A percentile compares a stretch with the other conserved stretches of the same genome.
These are phyloP conservation scores for Nymphalis polychloros DNA, from an alignment of 2,888 invertebrate species.

Conservation along the genomic window DNA sequence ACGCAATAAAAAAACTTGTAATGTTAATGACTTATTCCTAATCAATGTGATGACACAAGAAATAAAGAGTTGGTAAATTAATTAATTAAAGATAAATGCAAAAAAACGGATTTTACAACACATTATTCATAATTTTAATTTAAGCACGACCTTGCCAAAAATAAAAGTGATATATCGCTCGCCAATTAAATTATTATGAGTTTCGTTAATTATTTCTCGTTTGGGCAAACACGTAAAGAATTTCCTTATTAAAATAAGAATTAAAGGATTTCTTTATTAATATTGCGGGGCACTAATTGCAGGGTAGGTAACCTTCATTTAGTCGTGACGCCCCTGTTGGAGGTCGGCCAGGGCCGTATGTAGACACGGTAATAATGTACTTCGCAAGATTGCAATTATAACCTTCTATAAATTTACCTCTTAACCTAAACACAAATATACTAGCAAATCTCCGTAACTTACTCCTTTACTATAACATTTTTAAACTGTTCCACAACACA, in stretches of 20 bases:
- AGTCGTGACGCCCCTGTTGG: slow-evolving; percentile 51
- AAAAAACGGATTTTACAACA: slow-evolving; percentile 28
- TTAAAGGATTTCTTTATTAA: slow-evolving; percentile 69
- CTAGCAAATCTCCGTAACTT: neutral
- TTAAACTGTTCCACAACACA: no score
- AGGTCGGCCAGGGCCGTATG: slow-evolving; percentile 51
- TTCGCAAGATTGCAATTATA: slow-evolving; percentile 34
- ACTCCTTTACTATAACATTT: neutral
- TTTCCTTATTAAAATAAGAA: slow-evolving; percentile 60
- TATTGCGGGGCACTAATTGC: slow-evolving; percentile 65
- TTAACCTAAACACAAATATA: slow-evolving; percentile 5
- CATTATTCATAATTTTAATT: slow-evolving; percentile 27
- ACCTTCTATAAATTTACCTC: slow-evolving; percentile 11
- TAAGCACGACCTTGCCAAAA: slow-evolving; percentile 14
- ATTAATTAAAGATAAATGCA: slow-evolving; percentile 39
- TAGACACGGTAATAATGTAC: slow-evolving; percentile 31
- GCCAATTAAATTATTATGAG: slow-evolving; percentile 41
- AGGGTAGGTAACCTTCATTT: slow-evolving; percentile 60
- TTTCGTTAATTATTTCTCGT: slow-evolving; percentile 42
- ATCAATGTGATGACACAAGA: slow-evolving; percentile 59
- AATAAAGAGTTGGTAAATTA: slow-evolving; percentile 33
- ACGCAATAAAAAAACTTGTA: slow-evolving; percentile 70
- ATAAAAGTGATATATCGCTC: slow-evolving; percentile 28
- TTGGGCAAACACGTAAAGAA: slow-evolving; percentile 47
- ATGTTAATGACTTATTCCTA: slow-evolving; percentile 78